phyloP scores from a whole-genome alignment of 2,888 invertebrate genomes.

The Drosophila sordidula region DNA sequence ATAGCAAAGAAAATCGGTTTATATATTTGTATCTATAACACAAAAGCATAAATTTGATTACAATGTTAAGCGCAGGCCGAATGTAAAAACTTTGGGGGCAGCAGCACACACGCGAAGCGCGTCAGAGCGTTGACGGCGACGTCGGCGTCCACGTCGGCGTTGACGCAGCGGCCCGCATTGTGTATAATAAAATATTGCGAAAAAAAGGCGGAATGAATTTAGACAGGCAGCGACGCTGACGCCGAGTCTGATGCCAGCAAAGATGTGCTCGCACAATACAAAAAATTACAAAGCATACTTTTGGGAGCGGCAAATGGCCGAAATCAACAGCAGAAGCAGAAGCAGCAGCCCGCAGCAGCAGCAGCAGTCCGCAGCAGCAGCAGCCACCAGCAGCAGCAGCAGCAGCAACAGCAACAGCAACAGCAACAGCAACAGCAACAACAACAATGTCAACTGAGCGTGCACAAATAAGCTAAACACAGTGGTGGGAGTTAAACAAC shows the following conservation, averaged over 20 bases:
- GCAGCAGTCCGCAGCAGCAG: conserved; percentile 17
- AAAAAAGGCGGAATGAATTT: conserved; percentile 52
- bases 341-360: conserved; percentile 34
- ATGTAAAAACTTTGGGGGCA: conserved; percentile 48
- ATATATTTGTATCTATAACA: conserved; percentile 58
- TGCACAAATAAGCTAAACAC: conserved; percentile 57
- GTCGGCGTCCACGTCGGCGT: conserved; percentile 29
- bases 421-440: conserved; percentile 23
- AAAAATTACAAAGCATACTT: conserved; percentile 77
- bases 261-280: conserved; percentile 77
- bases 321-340: conserved; percentile 69
- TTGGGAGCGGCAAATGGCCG: conserved; percentile 78
- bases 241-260: conserved; percentile 52
- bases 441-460: conserved; percentile 68
- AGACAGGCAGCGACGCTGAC: conserved; percentile 45
- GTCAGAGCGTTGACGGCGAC: conserved; percentile 58
- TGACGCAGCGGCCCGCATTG: conserved; percentile 60
- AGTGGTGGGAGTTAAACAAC: conserved; percentile 29
- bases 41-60: conserved; percentile 61
- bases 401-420: conserved; percentile 31
- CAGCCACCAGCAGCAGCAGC: conserved; percentile 23
- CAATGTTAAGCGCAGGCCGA: conserved; percentile 58
- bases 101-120: conserved; percentile 53
- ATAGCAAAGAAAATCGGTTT: conserved; percentile 11
- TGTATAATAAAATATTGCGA: conserved; percentile 77